Evolutionary conservation across 2,888 invertebrate species (phyloP).

Genomic region (Drosophila eohydei): DNA sequence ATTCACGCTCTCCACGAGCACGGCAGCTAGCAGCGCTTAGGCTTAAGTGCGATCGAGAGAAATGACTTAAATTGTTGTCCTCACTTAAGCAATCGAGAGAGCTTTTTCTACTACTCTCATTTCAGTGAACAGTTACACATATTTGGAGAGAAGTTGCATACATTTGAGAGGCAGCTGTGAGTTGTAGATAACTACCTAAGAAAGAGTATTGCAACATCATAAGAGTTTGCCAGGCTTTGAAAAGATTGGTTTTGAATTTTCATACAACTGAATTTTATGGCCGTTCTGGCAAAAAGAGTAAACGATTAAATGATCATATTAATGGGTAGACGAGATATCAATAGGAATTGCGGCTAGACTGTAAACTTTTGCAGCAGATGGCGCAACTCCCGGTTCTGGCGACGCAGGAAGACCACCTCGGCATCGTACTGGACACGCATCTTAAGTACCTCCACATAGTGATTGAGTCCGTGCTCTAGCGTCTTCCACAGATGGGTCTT

Average conservation of each 20-base stretch:
- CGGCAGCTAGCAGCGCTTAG: not conserved
- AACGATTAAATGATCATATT: not conserved
- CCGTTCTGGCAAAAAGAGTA: slow-evolving; percentile 2
- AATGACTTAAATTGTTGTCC: too few species aligned
- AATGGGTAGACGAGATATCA: not conserved
- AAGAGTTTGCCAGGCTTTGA: too few species aligned
- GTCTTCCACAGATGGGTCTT: slow-evolving; percentile 89
- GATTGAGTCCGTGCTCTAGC: slow-evolving; percentile 83
- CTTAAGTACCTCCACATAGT: slow-evolving; percentile 83
- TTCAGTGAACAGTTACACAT: too few species aligned
- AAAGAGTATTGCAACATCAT: too few species aligned
- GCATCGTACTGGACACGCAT: slow-evolving; percentile 89
- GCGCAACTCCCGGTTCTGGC: slow-evolving; percentile 89
- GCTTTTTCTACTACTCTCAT: too few species aligned
- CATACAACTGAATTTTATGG: slow-evolving; percentile 40
- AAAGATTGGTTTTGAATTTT: not conserved
- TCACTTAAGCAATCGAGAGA: too few species aligned
- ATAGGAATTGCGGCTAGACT: slow-evolving; percentile 34
- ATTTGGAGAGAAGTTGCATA: too few species aligned
- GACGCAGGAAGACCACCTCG: slow-evolving; percentile 88
- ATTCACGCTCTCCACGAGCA: not conserved
- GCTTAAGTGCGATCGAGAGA: not conserved
- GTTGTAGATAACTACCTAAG: too few species aligned
- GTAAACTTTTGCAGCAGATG: slow-evolving; percentile 87
- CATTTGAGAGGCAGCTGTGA: too few species aligned